Evolutionary conservation across 1,140 invertebrate species (phyloP).

Genomic region (Brachionus plicatilis): DNA sequence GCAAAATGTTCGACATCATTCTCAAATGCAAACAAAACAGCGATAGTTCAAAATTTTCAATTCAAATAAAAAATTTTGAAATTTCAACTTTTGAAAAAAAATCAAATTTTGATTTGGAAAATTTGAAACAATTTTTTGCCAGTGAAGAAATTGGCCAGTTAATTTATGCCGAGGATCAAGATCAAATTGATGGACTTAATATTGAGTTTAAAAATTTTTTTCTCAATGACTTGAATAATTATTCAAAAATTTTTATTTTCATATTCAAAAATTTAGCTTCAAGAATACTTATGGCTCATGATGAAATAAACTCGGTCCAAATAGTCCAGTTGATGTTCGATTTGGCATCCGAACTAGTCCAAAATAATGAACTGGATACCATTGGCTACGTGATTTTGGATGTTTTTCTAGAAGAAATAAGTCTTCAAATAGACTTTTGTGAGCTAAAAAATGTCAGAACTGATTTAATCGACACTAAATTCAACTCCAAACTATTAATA

Average conservation of each 20-base stretch:
- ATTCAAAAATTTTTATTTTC: conserved; percentile 7
- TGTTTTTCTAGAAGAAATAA: background rate
- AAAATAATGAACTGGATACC: background rate
- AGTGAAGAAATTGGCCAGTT: background rate
- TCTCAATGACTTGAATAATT: background rate
- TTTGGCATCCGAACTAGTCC: background rate
- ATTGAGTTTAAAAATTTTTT: background rate
- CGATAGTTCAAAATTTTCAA: background rate
- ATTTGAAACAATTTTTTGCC: background rate
- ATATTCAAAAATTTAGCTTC: background rate
- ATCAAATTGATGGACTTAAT: background rate
- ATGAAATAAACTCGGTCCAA: conserved; percentile 29
- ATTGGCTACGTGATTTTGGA: background rate
- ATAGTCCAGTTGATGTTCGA: background rate
- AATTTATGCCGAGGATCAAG: background rate
- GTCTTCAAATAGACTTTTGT: background rate
- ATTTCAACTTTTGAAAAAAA: background rate
- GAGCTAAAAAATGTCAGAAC: background rate
- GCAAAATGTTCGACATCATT: background rate
- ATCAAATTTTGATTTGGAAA: background rate
- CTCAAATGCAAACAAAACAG: background rate
- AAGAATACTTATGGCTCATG: background rate
- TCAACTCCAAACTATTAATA: background rate
- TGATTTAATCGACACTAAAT: background rate
- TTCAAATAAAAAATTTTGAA: conserved; percentile 14